Evolutionary conservation across 2,888 invertebrate species (phyloP).

Genomic region (Leucophora obtusa): DNA sequence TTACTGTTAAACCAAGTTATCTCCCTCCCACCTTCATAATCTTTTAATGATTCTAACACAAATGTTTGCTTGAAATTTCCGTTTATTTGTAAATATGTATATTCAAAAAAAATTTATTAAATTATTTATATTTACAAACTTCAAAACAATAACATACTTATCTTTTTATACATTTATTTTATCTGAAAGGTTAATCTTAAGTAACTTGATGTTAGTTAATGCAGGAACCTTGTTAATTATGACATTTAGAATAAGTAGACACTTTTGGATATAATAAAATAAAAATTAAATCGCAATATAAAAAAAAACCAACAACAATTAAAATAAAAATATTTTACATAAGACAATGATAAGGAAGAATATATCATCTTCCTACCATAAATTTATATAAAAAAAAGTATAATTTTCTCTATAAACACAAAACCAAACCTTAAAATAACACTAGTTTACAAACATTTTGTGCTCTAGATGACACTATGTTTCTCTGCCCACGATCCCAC

Average conservation of each 20-base stretch:
- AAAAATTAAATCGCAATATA: background rate
- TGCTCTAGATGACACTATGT: no score
- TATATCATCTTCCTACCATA: background rate
- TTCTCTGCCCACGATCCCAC: no score
- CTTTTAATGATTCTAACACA: no score
- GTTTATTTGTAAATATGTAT: no score
- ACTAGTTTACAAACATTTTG: no score
- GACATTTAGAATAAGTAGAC: background rate
- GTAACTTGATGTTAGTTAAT: background rate
- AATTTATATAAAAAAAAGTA: background rate
- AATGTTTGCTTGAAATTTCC: no score
- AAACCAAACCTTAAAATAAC: background rate
- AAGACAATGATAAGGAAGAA: background rate
- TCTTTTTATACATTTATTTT: background rate
- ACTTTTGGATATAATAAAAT: background rate
- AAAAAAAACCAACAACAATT: no score
- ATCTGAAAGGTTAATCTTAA: background rate
- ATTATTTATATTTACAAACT: background rate
- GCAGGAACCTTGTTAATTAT: background rate
- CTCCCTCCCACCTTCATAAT: no score
- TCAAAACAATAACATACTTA: background rate
- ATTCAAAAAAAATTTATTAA: background rate
- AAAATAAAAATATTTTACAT: background rate
- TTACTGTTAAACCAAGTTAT: no score
- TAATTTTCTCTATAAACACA: background rate